Evolutionary conservation across 2,797 vertebrate species (phyloP), one percentile per base, ranked within the genome.

Genomic region (Nothura maculosa): DNA sequence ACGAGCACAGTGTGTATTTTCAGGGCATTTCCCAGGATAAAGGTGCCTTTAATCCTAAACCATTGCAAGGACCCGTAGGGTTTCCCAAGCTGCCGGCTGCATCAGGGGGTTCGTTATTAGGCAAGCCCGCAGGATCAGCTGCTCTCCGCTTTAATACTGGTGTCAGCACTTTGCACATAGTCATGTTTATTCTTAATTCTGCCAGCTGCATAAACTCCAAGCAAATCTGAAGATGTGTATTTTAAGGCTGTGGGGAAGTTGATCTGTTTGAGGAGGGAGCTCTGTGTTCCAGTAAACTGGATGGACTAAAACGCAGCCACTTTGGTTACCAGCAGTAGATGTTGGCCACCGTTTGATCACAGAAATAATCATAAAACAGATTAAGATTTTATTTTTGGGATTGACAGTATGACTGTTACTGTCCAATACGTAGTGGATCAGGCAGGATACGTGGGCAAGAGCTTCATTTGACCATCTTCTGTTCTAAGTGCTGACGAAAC

Each of bases 11-110:
- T 80, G 84, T 95, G 94, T 97, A 93, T 92, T 97, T 95, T 93
- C 91, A 94, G 80, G 76, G 79, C 94, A 95, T 93, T 96, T 95
- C 95, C 91, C 95, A 92, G 92, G 92, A 95, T 93, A 95, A 96
- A 93, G 94, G 92, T 92, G 83, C 90, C 82, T 84, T 95, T 64
- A 66, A 84, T 83, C 89, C 74, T 79, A 78, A 89, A 87, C 67
- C 85, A 82, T 94, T 96, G 88, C 94, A 96, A 88, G 81, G 86
- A 75, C 38, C n/a, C 54, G 8, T 34, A 47, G 79, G 77, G 77
- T 88, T 94, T 93, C 95, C 89, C 86, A 94, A 93, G 87, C 6
- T 70, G 78, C 66, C 81, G 91, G 81, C 72, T 92, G 54, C 82
- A 75, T 77, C 57, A 58, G 81, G 75, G 87, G 82, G 72, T 91